These are phyloP conservation scores for Chaenogobius annularis DNA, from an alignment of 2,113 vertebrate species.

Conservation along the genomic window DNA sequence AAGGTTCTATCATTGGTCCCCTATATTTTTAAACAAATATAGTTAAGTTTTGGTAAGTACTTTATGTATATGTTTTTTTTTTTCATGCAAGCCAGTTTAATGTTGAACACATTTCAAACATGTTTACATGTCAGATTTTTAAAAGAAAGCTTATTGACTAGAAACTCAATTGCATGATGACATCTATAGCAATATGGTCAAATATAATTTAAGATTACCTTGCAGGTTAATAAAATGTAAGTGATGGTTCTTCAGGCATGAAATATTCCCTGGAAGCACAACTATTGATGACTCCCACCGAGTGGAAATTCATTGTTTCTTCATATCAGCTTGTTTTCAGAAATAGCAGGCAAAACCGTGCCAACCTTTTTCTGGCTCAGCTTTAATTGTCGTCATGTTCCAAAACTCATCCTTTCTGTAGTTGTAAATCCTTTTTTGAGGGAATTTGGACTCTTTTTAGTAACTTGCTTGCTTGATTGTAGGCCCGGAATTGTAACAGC, in stretches of 20 bases:
- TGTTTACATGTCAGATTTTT: too few species aligned
- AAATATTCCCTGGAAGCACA: constrained; percentile 14
- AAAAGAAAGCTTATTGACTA: background rate
- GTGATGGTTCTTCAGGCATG: background rate
- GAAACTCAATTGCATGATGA: background rate
- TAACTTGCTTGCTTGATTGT: constrained; percentile 35
- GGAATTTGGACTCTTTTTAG: constrained; percentile 28
- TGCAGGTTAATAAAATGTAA: background rate
- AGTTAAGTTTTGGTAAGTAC: background rate
- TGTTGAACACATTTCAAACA: too few species aligned
- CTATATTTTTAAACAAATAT: background rate
- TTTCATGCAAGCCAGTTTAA: background rate
- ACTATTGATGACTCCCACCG: constrained; percentile 9
- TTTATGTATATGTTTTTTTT: background rate
- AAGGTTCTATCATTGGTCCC: background rate
- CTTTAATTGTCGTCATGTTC: constrained; percentile 35
- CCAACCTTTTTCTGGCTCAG: constrained; percentile 50
- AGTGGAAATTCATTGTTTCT: constrained; percentile 52
- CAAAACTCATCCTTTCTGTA: constrained; percentile 49
- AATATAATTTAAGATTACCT: background rate
- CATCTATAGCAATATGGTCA: background rate
- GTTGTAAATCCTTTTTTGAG: constrained; percentile 38
- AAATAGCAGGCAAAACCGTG: constrained; percentile 27
- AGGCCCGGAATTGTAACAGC: constrained; percentile 24
- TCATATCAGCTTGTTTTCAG: constrained; percentile 34